These are phyloP conservation scores for Betta splendens DNA, from an alignment of 2,797 vertebrate genomes.

Conservation along the genomic window DNA sequence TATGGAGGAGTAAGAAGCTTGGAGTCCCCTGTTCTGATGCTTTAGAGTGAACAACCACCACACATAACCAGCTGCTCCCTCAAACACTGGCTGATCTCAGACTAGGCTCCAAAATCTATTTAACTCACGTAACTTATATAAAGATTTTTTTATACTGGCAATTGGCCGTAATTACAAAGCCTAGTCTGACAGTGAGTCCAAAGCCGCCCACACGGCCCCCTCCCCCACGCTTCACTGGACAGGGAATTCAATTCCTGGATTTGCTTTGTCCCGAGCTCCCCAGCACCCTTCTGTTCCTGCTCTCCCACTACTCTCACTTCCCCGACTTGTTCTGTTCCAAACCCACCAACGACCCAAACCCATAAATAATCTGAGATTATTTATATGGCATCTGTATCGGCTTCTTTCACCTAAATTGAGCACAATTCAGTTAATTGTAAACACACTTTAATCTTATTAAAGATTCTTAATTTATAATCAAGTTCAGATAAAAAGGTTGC, in stretches of 20 bases:
- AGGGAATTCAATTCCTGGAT: conserved; percentile 71
- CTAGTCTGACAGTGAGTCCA: conserved; percentile 80
- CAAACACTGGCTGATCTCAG: conserved; percentile 81
- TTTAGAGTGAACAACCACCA: conserved; percentile 55
- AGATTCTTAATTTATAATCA: no score
- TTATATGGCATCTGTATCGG: conserved; percentile 59
- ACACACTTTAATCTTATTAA: conserved; percentile 63
- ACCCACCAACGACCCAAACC: conserved; percentile 40
- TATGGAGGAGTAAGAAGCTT: conserved; percentile 48
- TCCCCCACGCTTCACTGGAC: conserved; percentile 57
- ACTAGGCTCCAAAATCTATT: conserved; percentile 68
- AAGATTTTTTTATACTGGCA: neutral
- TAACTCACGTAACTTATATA: conserved; percentile 6
- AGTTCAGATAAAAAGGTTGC: conserved; percentile 53
- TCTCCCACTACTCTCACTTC: conserved; percentile 37
- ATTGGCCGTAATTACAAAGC: conserved; percentile 58
- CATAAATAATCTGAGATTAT: conserved; percentile 82
- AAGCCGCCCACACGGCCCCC: conserved; percentile 32
- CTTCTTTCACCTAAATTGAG: conserved; percentile 39
- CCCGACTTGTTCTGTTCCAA: conserved; percentile 43
- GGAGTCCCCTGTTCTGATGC: conserved; percentile 72
- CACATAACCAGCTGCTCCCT: conserved; percentile 70
- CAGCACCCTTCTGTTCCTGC: conserved; percentile 54
- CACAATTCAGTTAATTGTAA: conserved; percentile 57
- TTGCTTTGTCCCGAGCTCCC: conserved; percentile 65